A percentile compares a stretch with the other conserved stretches of the same genome.
Conservation (phyloP, 2,797 vertebrate species). For the Crax fasciolata region DNA sequence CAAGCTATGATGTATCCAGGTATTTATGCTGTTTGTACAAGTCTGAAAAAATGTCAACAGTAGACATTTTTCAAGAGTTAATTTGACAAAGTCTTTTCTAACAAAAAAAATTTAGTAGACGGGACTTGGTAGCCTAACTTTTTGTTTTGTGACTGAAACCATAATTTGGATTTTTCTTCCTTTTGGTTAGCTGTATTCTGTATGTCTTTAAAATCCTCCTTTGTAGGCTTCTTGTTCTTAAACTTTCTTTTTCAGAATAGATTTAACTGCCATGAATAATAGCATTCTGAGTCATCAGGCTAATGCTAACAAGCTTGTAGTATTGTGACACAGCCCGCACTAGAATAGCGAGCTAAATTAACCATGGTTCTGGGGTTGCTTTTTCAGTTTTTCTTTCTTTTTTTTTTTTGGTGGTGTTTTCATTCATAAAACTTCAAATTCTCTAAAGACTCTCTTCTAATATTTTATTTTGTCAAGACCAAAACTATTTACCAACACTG, state of each 20-base stretch:
- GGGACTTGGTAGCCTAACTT: not conserved
- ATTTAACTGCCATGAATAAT: not conserved
- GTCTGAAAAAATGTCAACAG: not conserved
- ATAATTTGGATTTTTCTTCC: not conserved
- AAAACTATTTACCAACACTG: not conserved
- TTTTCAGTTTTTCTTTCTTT: not conserved
- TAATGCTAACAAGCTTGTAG: not conserved
- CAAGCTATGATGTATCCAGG: not conserved
- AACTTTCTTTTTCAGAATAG: not conserved
- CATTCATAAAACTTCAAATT: constrained; percentile 37
- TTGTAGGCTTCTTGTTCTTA: not conserved
- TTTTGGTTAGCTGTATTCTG: not conserved
- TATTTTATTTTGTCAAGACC: not conserved
- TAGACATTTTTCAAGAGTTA: not conserved
- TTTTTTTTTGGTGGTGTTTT: not conserved
- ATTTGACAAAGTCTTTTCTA: not conserved
- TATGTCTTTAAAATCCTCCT: not conserved
- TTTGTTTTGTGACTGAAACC: not conserved
- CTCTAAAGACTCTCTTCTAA: not conserved
- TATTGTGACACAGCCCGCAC: not conserved
- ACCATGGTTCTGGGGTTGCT: not conserved
- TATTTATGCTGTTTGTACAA: not conserved
- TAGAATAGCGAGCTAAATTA: not conserved
- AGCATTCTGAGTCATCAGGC: constrained; percentile 34
- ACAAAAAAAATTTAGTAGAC: not conserved